Evolutionary conservation across 2,113 vertebrate genomes (phyloP), one percentile per base, ranked within the genome.

Genomic region (Rhinogobius similis): DNA sequence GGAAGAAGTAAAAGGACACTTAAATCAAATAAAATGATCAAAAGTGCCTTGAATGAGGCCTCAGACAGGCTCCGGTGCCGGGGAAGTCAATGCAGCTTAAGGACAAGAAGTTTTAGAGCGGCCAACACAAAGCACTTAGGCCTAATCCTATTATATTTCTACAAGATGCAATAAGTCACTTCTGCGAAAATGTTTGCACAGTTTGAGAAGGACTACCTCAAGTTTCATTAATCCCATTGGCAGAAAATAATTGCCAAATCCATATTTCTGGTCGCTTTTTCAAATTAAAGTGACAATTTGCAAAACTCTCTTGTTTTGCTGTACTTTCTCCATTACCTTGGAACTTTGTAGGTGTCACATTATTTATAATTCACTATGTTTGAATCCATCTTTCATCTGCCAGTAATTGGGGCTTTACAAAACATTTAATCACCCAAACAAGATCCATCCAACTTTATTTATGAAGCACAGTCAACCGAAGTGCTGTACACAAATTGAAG

Each of bases 141-240:
- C 14, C 11, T 58, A 58, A 58, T 58, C 55, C 55, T 58, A 58
- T 58, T 58, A 58, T 29, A 58, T 14, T 29, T 58, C 26, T 29
- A 18, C 55, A 58, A 29, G 53, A 26, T 11, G 21, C 50, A 10
- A 10, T 16, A 56, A 58, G 55, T 10, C 55, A 58, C 55, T 9
- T 13, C 26, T 18, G 6, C 7, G 18, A 20, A 58, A 29, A 58
- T 29, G 55, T 58, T 58, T 32, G 26, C 55, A 10, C 55, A 58
- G 55, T 58, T 58, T 56, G 53, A 26, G 13, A 14, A 56, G n/a
- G 21, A 21, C n/a, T 52, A 23, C 50, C 24, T 13, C 50, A 11
- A 53, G 2, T 23, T 53, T 56, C 14, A 56, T 56, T 58, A 58
- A 58, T 14, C 14, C 26, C 13, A 56, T 23, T 27, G 53, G 5